Conservation (phyloP, 2,888 invertebrate genomes). For the Papilio demoleus region DNA sequence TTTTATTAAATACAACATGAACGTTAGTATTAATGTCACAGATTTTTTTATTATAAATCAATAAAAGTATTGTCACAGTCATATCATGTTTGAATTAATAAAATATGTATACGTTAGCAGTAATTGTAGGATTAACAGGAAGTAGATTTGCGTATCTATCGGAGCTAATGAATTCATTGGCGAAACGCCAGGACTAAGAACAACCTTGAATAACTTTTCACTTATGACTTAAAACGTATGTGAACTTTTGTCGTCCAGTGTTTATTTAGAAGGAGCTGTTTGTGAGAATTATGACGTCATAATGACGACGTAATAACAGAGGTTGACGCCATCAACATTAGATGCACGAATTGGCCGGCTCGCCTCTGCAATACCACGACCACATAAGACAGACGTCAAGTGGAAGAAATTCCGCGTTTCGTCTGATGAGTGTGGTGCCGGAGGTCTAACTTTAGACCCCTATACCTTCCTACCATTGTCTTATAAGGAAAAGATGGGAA, state of each 20-base stretch:
- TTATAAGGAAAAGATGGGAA: no score
- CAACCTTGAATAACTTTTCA: conserved; percentile 32
- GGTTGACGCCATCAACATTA: no score
- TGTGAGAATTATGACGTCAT: background rate
- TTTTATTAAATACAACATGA: no score
- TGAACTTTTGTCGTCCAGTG: background rate
- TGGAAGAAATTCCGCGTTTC: no score
- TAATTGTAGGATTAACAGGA: conserved; percentile 25
- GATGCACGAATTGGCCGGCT: no score
- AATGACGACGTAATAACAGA: no score
- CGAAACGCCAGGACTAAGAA: conserved; percentile 24
- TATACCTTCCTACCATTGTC: no score
- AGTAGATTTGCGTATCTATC: conserved; percentile 20
- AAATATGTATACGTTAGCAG: conserved; percentile 24
- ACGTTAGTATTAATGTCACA: no score
- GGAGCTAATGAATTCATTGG: conserved; percentile 21
- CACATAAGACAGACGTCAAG: no score
- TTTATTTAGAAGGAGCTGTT: conserved; percentile 20
- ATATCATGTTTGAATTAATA: background rate
- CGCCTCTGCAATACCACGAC: no score
- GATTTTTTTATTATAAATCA: background rate
- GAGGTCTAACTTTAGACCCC: no score
- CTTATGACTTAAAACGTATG: background rate
- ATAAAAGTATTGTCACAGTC: background rate
- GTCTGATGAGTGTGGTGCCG: no score